Conservation (phyloP, 2,797 vertebrate genomes). For the Pseudomugil gertrudae region DNA sequence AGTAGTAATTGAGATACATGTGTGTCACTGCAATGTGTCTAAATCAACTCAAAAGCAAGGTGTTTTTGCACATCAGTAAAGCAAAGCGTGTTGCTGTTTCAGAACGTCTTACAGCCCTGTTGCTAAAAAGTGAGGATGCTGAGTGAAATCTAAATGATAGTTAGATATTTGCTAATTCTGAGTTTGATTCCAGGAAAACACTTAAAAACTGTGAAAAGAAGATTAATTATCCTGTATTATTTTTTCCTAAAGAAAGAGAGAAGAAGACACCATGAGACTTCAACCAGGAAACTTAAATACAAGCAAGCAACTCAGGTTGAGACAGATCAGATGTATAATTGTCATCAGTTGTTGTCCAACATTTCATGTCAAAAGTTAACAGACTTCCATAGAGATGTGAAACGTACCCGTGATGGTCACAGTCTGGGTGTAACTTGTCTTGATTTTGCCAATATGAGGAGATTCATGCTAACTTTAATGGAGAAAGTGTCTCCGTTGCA, state of each 20-base stretch:
- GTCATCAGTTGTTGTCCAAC: neutral
- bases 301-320: constrained; percentile 1
- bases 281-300: neutral
- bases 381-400: neutral
- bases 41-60: neutral
- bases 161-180: neutral
- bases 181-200: neutral
- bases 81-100: neutral
- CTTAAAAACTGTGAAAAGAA: constrained; percentile 1
- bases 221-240: neutral
- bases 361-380: neutral
- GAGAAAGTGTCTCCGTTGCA: no score
- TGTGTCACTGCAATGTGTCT: neutral
- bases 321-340: constrained; percentile 1
- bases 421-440: no score
- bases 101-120: neutral
- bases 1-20: neutral
- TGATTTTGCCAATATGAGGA: neutral
- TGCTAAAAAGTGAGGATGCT: neutral
- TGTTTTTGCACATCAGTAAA: neutral
- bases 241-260: neutral
- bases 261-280: constrained; percentile 1
- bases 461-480: neutral
- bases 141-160: neutral
- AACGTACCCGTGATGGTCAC: neutral